A percentile compares a stretch with the other conserved stretches of the same genome.
These are phyloP conservation scores for Phylloscopus trochilus DNA, from an alignment of 2,113 vertebrate species.

Conservation along the genomic window DNA sequence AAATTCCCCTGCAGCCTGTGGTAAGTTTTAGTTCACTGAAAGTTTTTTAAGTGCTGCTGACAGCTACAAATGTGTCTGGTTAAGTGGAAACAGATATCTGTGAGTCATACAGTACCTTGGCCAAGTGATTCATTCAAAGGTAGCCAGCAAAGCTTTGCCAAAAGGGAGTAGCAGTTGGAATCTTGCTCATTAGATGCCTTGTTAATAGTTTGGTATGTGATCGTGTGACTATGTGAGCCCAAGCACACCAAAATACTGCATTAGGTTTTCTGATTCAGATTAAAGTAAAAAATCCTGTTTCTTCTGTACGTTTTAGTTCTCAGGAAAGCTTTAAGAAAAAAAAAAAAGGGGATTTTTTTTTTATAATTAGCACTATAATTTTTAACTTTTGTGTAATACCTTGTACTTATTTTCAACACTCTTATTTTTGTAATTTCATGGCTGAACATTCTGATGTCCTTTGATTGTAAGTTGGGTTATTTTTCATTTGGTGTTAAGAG, in stretches of 20 bases:
- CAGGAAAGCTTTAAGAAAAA: background rate
- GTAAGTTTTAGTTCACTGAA: background rate
- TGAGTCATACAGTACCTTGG: background rate
- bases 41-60: background rate
- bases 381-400: background rate
- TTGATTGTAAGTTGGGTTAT: background rate
- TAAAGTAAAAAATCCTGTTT: background rate
- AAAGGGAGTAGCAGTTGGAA: background rate
- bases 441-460: background rate
- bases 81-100: background rate
- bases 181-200: background rate
- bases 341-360: background rate
- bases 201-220: background rate
- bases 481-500: background rate
- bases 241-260: background rate
- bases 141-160: background rate
- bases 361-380: background rate
- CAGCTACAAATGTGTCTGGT: background rate
- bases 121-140: background rate
- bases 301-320: background rate
- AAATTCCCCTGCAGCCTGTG: fast-evolving
- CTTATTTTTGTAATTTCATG: background rate
- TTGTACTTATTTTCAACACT: background rate
- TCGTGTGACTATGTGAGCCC: background rate
- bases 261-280: background rate